Base-by-base conservation (phyloP, 64 coral and sea anemone species). In the Pachyseris speciosa region DNA sequence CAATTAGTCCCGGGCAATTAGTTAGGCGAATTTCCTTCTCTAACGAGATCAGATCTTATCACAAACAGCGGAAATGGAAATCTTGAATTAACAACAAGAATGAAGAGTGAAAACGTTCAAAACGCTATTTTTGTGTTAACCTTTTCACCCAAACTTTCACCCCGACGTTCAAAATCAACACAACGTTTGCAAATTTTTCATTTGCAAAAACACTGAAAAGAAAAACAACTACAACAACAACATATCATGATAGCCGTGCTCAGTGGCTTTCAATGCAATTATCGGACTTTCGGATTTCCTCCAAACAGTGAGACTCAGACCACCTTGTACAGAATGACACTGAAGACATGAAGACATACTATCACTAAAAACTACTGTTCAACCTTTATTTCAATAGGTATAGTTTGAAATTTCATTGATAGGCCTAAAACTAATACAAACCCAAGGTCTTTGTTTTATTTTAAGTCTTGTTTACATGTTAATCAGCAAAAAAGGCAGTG, bases 11-110 rank as follows among this genome's bases (percentile, higher is more conserved):
- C 3, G 53, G 45, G 51, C 28, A 27, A 74, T 10, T n/a, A n/a
- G n/a, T n/a, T n/a, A n/a, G n/a, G n/a, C n/a, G n/a, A n/a, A n/a
- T 28, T 53, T 53, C 33, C 30, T 40, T 40, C 31, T 58, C 55
- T 81, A 61, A 63, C 77, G 37, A 37, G 51, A 81, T 81, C 52
- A 63, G 34, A 63, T 81, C 50, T 63, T 39, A 63, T 81, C 77
- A 55, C 22, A 37, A 4, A 38, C 2, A 81, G n/a, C 51, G 77
- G 75, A 81, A 81, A 81, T 81, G 3, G 33, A 51, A 40, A 81
- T 61, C 51, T 81, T 19, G 19, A 81, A 61, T 19, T 63, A 81
- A 81, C 73, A 61, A 81, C 77, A 15, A 63, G 77, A 12, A 81
- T 81, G 51, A 34, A 38, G 77, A 60, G 55, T 61, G 29, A 5